Evolutionary conservation across 2,888 invertebrate genomes (phyloP), one percentile per base, ranked within the genome.

Genomic region (Hesperia comma): DNA sequence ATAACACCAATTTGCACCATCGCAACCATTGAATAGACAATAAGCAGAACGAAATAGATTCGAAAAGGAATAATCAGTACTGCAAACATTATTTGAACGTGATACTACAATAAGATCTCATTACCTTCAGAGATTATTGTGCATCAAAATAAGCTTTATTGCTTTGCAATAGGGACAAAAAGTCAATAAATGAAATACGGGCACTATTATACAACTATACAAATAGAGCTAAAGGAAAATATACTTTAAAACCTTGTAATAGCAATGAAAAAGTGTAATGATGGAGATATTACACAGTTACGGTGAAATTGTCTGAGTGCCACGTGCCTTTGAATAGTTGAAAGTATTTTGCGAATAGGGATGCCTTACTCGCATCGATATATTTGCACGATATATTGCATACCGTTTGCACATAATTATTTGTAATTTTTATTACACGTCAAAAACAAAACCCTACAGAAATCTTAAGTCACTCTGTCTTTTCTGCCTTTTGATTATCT

Each of bases 41-140:
- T 33, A 60, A 33, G n/a, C 26, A 17, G 56, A 63, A 57, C 26
- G 40, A 63, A 57, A 57, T 51, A 49, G 51, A 51, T 56, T 57
- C 40, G 40, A 55, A 57, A 51, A 57, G 53, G 79, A 80, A 81
- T 83, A 84, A 88, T 85, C 85, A 84, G 82, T 82, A 84, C 80
- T 77, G 81, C 82, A 83, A 88, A 88, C 86, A 85, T 83, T 82
- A 82, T 82, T 78, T 75, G 78, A 84, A 84, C 87, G 86, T 87
- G 85, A 87, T 81, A 77, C 76, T 75, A 73, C 80, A 81, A 32
- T 26, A 26, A 12, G 43, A 81, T 83, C 77, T 79, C 71, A 70
- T 63, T 49, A 68, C 54, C 63, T 51, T 6, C 43, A 56, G n/a
- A 56, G 58, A 43, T 69, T 53, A 49, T 15, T 53, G 37, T 49